Base-by-base conservation (phyloP, 1,140 invertebrate genomes). In the Drosophila serrata region DNA sequence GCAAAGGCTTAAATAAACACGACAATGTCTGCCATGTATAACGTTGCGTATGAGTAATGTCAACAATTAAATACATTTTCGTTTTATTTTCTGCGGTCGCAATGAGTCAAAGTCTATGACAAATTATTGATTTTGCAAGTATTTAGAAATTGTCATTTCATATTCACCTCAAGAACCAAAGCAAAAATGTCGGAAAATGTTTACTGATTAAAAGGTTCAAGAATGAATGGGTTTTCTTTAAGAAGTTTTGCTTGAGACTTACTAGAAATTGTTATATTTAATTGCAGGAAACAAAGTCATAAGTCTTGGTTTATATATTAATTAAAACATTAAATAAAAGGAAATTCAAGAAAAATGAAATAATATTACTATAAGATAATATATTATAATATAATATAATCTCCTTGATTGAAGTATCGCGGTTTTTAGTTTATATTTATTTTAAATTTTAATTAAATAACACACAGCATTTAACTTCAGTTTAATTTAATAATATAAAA, bases 31-130 rank as follows among this genome's bases (percentile, higher is more conserved):
- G 35, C 33, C 17, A 9, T 43, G 56, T 31, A 43, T 35, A 84
- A 77, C 62, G 73, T n/a, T 76, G 73, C 81, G 81, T 85, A 85
- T 85, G 81, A 85, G 81, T 85, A 85, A 85, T 80, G 72, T 62
- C 37, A 72, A 63, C 58, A 75, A 56, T 63, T 42, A 63, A 62
- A 35, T 42, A 3, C n/a, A n/a, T n/a, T 31, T 29, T 64, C 49
- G 56, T 48, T 31, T 17, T 6, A 0, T 43, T 31, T 17, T 6
- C 1, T 31, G 9, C 6, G 48, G 33, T 55, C 39, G 70, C 58
- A 81, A 68, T 80, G 78, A 77, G 9, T 56, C 64, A 76, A 75
- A 65, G 55, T 62, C 60, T 40, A 65, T 65, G 61, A 62, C 70
- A 59, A 58, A 75, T 64, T 53, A 31, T 51, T 35, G 19, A 67